Base-by-base conservation (phyloP, 2,797 vertebrate species). In the Arctocebus calabarensis region DNA sequence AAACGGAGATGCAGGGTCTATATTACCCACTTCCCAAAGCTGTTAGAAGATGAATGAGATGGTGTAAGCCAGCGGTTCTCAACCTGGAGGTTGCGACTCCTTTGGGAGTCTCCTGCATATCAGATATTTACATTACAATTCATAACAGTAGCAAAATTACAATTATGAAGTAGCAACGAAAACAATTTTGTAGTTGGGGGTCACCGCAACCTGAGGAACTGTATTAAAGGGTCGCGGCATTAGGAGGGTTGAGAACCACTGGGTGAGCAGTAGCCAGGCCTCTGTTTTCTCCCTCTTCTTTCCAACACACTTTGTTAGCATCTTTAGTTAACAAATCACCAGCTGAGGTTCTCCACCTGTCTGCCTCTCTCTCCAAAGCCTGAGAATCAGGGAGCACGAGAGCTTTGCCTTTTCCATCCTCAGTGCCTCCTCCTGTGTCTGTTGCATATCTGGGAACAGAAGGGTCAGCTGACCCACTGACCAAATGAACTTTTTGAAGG, bases 401-500 rank as follows among this genome's bases (percentile, higher is more conserved):
- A 77, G 37, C 40, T 79, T 70, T 20, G 5, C 27, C n/a, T 70
- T 84, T 59, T 74, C 68, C 27, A 61, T 64, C 52, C 25, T 37
- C 64, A n/a, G n/a, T 55, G 48, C 48, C 78, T 59, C 62, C 34
- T 37, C 59, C 32, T 85, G 5, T 66, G 55, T 70, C 74, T 91
- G 52, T 90, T 95, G 43, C 8, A 25, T 27, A 43, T 61, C 48
- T 91, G 62, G 68, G 62, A 84, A 34, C 45, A 70, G 43, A 77
- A 82, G 57, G 37, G 7, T 79, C 52, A 90, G 48, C 25, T 64
- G 29, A 75, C 59, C 25, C 75, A 48, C 4, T 48, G 34, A 48
- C 75, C 59, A 61, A 93, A 86, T 71, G 57, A 57, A 84, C 66
- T 87, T 88, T 88, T 85, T 89, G 52, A 88, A 91, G 77, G 71